Evolutionary conservation across 2,888 invertebrate genomes (phyloP), one percentile per base, ranked within the genome.

Genomic region (Mongoloraphidia duomilia): DNA sequence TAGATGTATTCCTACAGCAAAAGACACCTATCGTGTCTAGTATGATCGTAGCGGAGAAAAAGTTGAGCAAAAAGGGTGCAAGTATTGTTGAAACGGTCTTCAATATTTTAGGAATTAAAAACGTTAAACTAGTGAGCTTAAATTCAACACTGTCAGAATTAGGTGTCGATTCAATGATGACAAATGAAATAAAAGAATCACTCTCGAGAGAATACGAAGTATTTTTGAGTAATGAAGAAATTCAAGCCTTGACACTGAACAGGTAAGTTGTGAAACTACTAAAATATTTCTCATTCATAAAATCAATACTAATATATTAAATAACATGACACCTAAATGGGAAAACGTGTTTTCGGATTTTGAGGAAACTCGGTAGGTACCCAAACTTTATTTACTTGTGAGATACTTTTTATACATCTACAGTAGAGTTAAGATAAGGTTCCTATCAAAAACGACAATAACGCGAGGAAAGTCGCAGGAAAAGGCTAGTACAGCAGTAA

Each of bases 111-210:
- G 68, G 70, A 65, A 55, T 50, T 54, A 73, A 77, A 57, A 82
- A 84, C 60, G 64, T 79, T 60, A 86, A 82, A 66, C 77, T 76
- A 0, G 76, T 81, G 1, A 83, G 84, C 41, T 74, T 77, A 52
- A 79, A 81, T 59, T 76, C 81, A 1, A 79, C 83, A 0, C 70
- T 97, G 2, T 86, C 90, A 2, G 95, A 96, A 64, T 71, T 97
- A 53, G 96, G 96, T 36, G 87, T 97, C 82, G 95, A 97, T 69
- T 95, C 95, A 2, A 81, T 96, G 73, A 95, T 93, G 91, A 91
- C 90, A 0, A 90, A 94, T 0, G 95, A 97, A 68, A 91, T 97
- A 56, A 94, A 94, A 58, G 93, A 94, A 67, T 84, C 85, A 0
- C 66, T 94, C 2, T 93, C 94, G 65, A 73, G 91, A 58, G 89